Percentiles rank a stretch among this genome's conserved stretches.
Conservation (phyloP, 2,888 invertebrate genomes). For the Habrosyne pyritoides region DNA sequence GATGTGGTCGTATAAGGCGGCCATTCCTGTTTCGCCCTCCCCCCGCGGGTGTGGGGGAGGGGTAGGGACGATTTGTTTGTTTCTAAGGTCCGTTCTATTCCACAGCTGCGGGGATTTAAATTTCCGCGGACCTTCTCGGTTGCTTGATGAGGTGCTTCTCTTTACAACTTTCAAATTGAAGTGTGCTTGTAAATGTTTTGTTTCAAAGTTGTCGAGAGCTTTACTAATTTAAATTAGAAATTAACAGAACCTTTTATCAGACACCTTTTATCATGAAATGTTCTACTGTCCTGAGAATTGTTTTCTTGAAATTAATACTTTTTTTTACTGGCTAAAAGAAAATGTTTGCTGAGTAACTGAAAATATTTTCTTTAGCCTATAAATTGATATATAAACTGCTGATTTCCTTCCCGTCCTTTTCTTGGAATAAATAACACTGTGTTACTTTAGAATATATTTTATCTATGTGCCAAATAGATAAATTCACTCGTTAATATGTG, state of each 20-base stretch:
- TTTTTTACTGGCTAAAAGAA: no score
- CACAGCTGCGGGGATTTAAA: slow-evolving; percentile 78
- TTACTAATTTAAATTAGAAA: neutral
- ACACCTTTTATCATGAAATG: neutral
- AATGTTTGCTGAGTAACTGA: no score
- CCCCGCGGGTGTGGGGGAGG: slow-evolving; percentile 29
- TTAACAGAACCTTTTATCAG: neutral
- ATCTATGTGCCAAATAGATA: no score
- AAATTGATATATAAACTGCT: no score
- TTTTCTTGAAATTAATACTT: no score
- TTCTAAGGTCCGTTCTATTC: slow-evolving; percentile 74
- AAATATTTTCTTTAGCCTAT: no score
- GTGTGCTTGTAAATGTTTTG: slow-evolving; percentile 52
- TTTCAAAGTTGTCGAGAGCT: slow-evolving; percentile 5
- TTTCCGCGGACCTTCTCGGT: slow-evolving; percentile 68
- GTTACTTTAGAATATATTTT: no score
- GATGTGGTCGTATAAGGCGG: slow-evolving; percentile 81
- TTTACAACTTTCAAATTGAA: slow-evolving; percentile 75
- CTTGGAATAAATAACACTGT: no score
- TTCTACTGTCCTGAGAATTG: no score
- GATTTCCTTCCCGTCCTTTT: no score
- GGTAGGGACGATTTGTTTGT: slow-evolving; percentile 75
- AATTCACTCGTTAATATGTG: no score
- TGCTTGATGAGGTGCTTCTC: slow-evolving; percentile 69
- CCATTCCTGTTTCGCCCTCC: slow-evolving; percentile 53